phyloP scores from a whole-genome alignment of 2,797 vertebrate genomes.

The Enteromius thamalakanensis region DNA sequence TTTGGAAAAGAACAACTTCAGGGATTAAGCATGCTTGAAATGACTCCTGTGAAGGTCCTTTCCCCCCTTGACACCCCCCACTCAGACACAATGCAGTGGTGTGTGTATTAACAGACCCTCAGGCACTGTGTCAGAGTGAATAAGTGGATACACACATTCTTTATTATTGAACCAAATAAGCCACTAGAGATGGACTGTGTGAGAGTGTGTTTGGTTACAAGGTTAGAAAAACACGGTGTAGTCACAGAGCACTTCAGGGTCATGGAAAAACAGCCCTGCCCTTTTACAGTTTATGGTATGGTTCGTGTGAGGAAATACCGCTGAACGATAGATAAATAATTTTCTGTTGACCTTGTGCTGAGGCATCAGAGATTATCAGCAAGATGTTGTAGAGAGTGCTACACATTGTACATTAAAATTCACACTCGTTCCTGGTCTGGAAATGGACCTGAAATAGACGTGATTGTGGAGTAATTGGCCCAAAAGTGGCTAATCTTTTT shows the following conservation, averaged over 20 bases:
- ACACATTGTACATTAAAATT: neutral
- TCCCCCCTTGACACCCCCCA: constrained; percentile 11
- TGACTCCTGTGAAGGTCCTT: constrained; percentile 10
- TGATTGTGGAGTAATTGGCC: constrained; percentile 24
- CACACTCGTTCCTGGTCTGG: neutral
- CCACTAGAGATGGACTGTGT: constrained; percentile 49
- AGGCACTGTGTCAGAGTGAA: constrained; percentile 57
- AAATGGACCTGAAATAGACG: constrained; percentile 1
- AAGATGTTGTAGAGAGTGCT: neutral
- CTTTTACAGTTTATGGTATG: constrained; percentile 14
- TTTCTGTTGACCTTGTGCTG: constrained; percentile 43
- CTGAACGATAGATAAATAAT: constrained; percentile 32
- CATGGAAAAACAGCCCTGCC: constrained; percentile 11
- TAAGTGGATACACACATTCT: constrained; percentile 54
- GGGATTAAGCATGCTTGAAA: constrained; percentile 24
- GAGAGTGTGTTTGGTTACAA: constrained; percentile 42
- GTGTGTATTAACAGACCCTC: constrained; percentile 56
- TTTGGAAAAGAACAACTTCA: constrained; percentile 20
- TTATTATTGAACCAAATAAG: constrained; percentile 58
- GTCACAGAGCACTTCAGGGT: constrained; percentile 28
- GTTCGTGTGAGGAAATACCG: constrained; percentile 26
- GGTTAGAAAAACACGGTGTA: constrained; percentile 34
- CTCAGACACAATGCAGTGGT: constrained; percentile 37
- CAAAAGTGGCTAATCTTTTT: constrained; percentile 38
- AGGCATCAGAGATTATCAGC: constrained; percentile 8